Base-by-base conservation (phyloP, 2,113 vertebrate species). In the Hemiscyllium ocellatum region DNA sequence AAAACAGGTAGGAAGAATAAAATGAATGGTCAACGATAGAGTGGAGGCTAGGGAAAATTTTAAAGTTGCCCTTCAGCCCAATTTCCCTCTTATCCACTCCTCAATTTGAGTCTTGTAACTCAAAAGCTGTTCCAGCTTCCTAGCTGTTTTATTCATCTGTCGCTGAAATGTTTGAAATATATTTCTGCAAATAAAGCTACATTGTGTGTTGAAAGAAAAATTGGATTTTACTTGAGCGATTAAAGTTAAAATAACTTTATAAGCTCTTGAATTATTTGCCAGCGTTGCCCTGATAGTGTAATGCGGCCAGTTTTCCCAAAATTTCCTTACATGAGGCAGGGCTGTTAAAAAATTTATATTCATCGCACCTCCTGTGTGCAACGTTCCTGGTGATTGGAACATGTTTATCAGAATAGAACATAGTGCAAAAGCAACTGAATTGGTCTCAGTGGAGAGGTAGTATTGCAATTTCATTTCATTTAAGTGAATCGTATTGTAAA, bases 391-490 rank as follows among this genome's bases (percentile, higher is more conserved):
- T 33, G 19, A 66, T 24, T 66, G 89, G 61, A 93, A 93, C 89
- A 93, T 93, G 89, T 93, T 93, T 66, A 93, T 93, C 89, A 93
- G 89, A 5, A 66, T 15, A 93, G 56, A 93, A 93, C 89, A 93
- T 19, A 8, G 89, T 37, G 22, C 87, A 66, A 93, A 93, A 93
- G 19, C 33, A n/a, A 66, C 52, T 37, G 61, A 93, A 93, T 66
- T 93, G 89, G 89, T 93, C 89, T 93, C 89, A 22, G 56, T 37
- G 61, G 89, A 93, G 56, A 93, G 89, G 61, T 93, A 10, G 33
- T n/a, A 68, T 47, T 37, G 33, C 89, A 37, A 93, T 93, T 93
- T 93, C 20, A 37, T 93, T 61, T 93, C 61, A 37, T 68, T 93
- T 93, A 66, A 93, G 61, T 93, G 89, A 93, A 93, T 93, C 61